Conservation (phyloP, 2,888 invertebrate species). For the Brenthis daphne region DNA sequence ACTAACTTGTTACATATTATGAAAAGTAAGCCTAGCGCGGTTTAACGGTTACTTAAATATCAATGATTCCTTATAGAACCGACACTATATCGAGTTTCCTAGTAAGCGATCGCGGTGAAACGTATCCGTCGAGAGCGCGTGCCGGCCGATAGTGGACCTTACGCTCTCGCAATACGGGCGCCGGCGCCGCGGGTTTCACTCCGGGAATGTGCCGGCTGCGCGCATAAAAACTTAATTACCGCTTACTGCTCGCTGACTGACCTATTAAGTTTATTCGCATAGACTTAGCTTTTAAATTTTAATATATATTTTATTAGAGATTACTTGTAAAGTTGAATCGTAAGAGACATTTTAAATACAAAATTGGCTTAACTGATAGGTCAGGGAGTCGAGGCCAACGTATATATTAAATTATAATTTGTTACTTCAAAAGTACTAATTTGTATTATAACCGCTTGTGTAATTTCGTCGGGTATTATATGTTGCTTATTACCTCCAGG, state of each 20-base stretch:
- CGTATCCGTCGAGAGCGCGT: background rate
- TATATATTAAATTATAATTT: too few species aligned
- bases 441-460: too few species aligned
- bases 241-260: slow-evolving; percentile 1
- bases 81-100: slow-evolving; percentile 3
- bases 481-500: too few species aligned
- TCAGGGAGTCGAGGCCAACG: too few species aligned
- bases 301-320: background rate
- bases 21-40: too few species aligned
- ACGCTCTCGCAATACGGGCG: background rate
- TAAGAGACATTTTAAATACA: too few species aligned
- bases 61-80: background rate
- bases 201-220: slow-evolving; percentile 10
- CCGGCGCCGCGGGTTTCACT: background rate
- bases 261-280: background rate
- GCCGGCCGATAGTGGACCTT: background rate
- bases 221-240: slow-evolving; percentile 1
- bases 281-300: background rate
- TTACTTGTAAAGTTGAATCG: too few species aligned
- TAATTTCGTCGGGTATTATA: too few species aligned
- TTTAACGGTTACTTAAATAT: too few species aligned
- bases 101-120: slow-evolving; percentile 7
- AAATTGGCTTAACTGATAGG: too few species aligned
- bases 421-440: too few species aligned
- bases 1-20: too few species aligned